phyloP scores from a whole-genome alignment of 1,140 invertebrate species.

The Euglossa dilemma region DNA sequence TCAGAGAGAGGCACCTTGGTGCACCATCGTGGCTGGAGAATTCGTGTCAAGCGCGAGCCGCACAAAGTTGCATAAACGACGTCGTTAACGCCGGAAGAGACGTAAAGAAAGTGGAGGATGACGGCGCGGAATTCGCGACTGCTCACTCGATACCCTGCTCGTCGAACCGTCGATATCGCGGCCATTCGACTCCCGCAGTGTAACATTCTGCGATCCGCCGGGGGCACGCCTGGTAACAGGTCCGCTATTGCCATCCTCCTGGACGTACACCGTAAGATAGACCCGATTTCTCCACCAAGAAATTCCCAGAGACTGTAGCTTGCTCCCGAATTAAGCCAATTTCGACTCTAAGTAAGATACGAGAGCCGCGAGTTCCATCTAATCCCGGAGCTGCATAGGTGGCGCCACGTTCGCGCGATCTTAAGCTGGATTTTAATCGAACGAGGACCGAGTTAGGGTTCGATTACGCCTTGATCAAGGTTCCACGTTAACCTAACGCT shows the following conservation, averaged over 20 bases:
- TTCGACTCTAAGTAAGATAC: neutral
- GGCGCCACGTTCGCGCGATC: neutral
- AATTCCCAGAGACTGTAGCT: neutral
- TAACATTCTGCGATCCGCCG: conserved; percentile 22
- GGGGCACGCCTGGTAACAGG: neutral
- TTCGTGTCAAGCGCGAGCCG: too few relatives aligned
- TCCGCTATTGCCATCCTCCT: neutral
- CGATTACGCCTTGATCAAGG: neutral
- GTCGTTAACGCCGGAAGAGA: neutral
- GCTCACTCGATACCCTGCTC: conserved; percentile 32
- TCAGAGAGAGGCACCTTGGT: too few relatives aligned
- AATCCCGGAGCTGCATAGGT: neutral
- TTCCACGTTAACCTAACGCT: neutral
- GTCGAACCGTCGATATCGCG: conserved; percentile 20
- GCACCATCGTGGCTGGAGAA: too few relatives aligned
- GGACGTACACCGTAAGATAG: neutral
- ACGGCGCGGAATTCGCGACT: conserved; percentile 9
- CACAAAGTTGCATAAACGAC: too few relatives aligned
- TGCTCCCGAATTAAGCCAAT: neutral
- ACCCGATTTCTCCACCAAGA: neutral
- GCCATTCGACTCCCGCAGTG: conserved; percentile 19
- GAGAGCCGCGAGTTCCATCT: neutral
- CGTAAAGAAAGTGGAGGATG: neutral
- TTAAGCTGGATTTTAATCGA: neutral
- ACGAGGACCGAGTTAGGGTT: neutral